These are phyloP conservation scores for Ditylenchus weischeri DNA, from an alignment of 2,888 invertebrate species.

Conservation along the genomic window DNA sequence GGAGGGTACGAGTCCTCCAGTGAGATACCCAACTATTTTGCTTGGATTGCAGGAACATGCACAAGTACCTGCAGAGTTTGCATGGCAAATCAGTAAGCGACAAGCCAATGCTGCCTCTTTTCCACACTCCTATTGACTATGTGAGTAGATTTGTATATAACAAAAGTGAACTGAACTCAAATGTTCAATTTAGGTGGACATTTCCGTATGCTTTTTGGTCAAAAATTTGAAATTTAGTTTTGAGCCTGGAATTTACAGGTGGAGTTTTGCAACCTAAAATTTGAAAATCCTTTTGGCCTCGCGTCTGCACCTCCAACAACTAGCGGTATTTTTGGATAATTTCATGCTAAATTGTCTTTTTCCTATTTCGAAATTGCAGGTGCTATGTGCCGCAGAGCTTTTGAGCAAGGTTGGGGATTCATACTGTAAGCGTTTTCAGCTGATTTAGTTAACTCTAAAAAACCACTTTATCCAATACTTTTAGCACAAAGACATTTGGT, in stretches of 20 bases:
- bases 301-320: slow-evolving; percentile 94
- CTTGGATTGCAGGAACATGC: slow-evolving; percentile 68
- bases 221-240: slow-evolving; percentile 91
- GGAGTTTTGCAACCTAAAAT: slow-evolving; percentile 85
- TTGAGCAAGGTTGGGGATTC: slow-evolving; percentile 94
- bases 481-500: slow-evolving; percentile 82
- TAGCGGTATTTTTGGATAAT: too few relatives aligned
- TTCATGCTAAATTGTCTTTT: too few relatives aligned
- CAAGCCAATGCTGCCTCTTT: slow-evolving; percentile 78
- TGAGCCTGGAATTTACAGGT: slow-evolving; percentile 72
- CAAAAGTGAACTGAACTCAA: background rate
- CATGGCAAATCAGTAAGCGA: slow-evolving; percentile 67
- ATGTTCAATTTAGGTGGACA: slow-evolving; percentile 69
- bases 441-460: too few relatives aligned
- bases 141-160: slow-evolving; percentile 21
- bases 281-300: slow-evolving; percentile 92
- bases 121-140: slow-evolving; percentile 84
- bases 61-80: slow-evolving; percentile 77
- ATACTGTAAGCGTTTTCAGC: slow-evolving; percentile 66
- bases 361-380: slow-evolving; percentile 63
- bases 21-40: too few relatives aligned
- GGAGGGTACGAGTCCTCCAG: too few relatives aligned
- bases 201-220: slow-evolving; percentile 88
- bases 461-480: too few relatives aligned
- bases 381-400: slow-evolving; percentile 84